Evolutionary conservation across 2,888 invertebrate genomes (phyloP).

Genomic region (Marasmarcha lunaedactyla): DNA sequence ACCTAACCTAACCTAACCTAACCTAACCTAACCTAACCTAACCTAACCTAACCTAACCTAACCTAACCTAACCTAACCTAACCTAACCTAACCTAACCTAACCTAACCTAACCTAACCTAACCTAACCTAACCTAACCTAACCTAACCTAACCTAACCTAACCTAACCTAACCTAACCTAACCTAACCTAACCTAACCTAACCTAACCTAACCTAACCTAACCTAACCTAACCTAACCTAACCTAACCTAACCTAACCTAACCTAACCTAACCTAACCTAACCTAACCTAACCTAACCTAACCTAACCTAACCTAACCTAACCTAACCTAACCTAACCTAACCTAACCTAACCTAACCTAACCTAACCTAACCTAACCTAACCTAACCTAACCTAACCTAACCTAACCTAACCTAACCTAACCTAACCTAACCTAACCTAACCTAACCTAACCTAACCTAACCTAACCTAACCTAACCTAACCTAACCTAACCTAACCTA

Average conservation of each 20-base stretch:
- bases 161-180: conserved; percentile 5
- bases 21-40: conserved; percentile 2
- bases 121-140: conserved; percentile 5
- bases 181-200: conserved; percentile 6
- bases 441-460: conserved; percentile 9
- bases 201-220: conserved; percentile 8
- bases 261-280: conserved; percentile 9
- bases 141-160: conserved; percentile 5
- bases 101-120: conserved; percentile 2
- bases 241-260: conserved; percentile 10
- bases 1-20: conserved; percentile 2
- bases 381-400: conserved; percentile 12
- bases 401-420: conserved; percentile 7
- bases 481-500: conserved; percentile 9
- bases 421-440: conserved; percentile 9
- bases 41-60: conserved; percentile 2
- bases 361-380: conserved; percentile 16
- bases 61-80: conserved; percentile 2
- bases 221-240: conserved; percentile 8
- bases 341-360: conserved; percentile 7
- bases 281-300: conserved; percentile 11
- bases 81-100: conserved; percentile 2
- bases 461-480: conserved; percentile 8
- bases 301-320: conserved; percentile 11
- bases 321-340: conserved; percentile 9